These are phyloP conservation scores for Xyliphius kryptos DNA, from an alignment of 2,113 vertebrate genomes.

Conservation along the genomic window DNA sequence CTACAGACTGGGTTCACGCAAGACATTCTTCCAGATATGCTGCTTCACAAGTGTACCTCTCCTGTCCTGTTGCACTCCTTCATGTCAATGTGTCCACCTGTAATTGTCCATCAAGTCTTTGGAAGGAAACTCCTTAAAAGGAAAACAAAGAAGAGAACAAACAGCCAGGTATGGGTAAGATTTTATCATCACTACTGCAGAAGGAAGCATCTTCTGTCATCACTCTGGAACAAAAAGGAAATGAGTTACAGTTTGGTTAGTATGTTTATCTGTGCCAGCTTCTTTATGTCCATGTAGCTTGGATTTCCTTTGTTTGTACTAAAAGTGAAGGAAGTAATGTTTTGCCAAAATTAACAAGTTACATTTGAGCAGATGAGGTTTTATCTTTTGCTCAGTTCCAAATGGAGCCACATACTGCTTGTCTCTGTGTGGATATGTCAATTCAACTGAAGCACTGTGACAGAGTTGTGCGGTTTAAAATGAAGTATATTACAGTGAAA, in stretches of 20 bases:
- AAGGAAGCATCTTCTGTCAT: slow-evolving; percentile 25
- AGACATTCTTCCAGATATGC: slow-evolving; percentile 70
- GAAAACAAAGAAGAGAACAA: slow-evolving; percentile 43
- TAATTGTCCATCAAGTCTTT: slow-evolving; percentile 49
- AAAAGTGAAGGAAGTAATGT: neutral
- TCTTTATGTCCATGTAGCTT: slow-evolving; percentile 52
- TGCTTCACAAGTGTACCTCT: slow-evolving; percentile 73
- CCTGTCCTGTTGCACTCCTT: slow-evolving; percentile 68
- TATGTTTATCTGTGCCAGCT: slow-evolving; percentile 70
- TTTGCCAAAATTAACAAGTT: neutral
- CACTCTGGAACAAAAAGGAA: slow-evolving; percentile 37
- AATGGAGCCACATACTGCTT: too few relatives aligned
- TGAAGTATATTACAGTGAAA: too few relatives aligned
- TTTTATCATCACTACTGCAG: slow-evolving; percentile 22
- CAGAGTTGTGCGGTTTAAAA: too few relatives aligned
- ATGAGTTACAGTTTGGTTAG: slow-evolving; percentile 57
- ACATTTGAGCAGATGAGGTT: neutral
- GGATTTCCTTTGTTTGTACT: slow-evolving; percentile 28
- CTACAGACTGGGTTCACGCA: slow-evolving; percentile 59
- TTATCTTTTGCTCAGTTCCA: neutral
- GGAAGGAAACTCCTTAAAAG: slow-evolving; percentile 37
- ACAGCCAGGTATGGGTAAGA: slow-evolving; percentile 33
- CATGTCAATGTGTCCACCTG: slow-evolving; percentile 72
- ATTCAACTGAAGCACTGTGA: too few relatives aligned
- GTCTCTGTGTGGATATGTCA: too few relatives aligned